Evolutionary conservation across 2,888 invertebrate genomes (phyloP).

Genomic region (Chrysomela aeneicollis): DNA sequence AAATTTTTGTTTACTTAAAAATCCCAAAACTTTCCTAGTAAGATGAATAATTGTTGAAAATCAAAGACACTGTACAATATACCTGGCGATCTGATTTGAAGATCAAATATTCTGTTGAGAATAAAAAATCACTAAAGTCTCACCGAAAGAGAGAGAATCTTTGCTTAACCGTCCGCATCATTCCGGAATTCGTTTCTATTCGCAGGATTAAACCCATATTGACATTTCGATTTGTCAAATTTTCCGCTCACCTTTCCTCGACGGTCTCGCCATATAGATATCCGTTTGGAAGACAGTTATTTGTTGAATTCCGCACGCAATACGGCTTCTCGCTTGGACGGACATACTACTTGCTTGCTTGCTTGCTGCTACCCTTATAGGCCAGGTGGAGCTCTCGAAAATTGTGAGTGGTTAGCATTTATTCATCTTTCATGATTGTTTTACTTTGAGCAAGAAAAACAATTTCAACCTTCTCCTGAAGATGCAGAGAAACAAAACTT

Average conservation of each 20-base stretch:
- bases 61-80: no score
- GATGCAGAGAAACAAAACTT: no score
- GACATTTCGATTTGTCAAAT: constrained; percentile 31
- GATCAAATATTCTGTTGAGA: neutral
- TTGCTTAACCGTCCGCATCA: constrained; percentile 8
- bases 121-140: no score
- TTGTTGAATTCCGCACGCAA: constrained; percentile 59
- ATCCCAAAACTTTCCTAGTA: no score
- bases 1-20: no score
- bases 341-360: no score
- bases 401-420: neutral
- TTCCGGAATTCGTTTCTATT: constrained; percentile 1
- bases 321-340: constrained; percentile 50
- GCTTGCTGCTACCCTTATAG: constrained; percentile 29
- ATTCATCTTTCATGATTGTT: no score
- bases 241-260: constrained; percentile 34
- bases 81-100: no score
- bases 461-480: no score
- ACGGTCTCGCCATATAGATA: constrained; percentile 46
- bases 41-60: no score
- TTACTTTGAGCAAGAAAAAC: no score
- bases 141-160: neutral
- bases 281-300: constrained; percentile 54
- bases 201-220: constrained; percentile 20
- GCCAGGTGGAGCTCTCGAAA: constrained; percentile 20